These are phyloP conservation scores for Globia sparganii DNA, from an alignment of 2,888 invertebrate species.

Conservation along the genomic window DNA sequence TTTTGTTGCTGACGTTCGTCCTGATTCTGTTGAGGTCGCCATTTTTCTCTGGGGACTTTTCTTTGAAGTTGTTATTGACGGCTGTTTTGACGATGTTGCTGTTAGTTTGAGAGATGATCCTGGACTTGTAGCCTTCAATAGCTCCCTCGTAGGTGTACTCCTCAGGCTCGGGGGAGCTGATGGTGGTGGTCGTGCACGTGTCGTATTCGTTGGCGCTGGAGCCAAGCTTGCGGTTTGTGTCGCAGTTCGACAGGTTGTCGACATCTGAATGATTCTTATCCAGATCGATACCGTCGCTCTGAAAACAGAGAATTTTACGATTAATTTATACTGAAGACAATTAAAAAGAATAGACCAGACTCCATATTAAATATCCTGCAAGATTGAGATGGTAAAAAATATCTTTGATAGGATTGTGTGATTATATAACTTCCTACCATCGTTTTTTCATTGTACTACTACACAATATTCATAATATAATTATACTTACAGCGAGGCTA, in stretches of 20 bases:
- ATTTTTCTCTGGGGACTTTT: slow-evolving; percentile 86
- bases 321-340: not conserved
- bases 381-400: not conserved
- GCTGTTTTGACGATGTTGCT: slow-evolving; percentile 86
- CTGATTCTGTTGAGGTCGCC: slow-evolving; percentile 87
- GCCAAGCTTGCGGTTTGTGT: slow-evolving; percentile 86
- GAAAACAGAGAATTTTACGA: slow-evolving; percentile 70
- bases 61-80: slow-evolving; percentile 86
- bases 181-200: slow-evolving; percentile 92
- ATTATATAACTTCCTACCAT: not conserved
- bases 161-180: slow-evolving; percentile 93
- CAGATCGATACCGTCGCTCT: slow-evolving; percentile 92
- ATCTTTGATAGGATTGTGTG: not conserved
- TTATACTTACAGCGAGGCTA: slow-evolving; percentile 91
- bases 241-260: slow-evolving; percentile 87
- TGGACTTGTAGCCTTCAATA: slow-evolving; percentile 95
- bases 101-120: slow-evolving; percentile 92
- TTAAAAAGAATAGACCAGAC: not conserved
- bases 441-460: not conserved
- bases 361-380: not conserved
- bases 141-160: slow-evolving; percentile 97
- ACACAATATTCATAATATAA: not conserved
- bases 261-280: slow-evolving; percentile 89
- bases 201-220: slow-evolving; percentile 92
- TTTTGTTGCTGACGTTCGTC: slow-evolving; percentile 90